Evolutionary conservation across 2,888 invertebrate genomes (phyloP), one percentile per base, ranked within the genome.

Genomic region (Drosophila paranaensis): DNA sequence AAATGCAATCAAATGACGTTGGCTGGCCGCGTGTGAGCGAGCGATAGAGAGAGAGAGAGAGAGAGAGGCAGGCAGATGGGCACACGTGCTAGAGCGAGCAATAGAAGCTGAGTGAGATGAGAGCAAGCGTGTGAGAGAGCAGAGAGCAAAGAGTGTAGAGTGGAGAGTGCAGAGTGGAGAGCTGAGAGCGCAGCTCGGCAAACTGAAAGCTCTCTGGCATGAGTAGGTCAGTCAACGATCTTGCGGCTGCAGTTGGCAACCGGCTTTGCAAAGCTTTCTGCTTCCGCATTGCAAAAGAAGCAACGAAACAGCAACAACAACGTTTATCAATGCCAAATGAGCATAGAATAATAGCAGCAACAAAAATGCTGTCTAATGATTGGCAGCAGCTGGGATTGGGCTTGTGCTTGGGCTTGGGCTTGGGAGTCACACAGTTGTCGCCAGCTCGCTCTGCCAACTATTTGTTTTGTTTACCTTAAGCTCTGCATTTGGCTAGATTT

Each of bases 151-250:
- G 40, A 20, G 56, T 0, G 3, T 46, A 14, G 48, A 48, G 14
- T 13, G 55, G 30, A 16, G 27, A 39, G 60, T 2, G 11, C 33
- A 37, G 55, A 37, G 37, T 14, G 40, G 6, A 51, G 37, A 45
- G 48, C 14, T 6, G 37, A 35, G 46, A 25, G 57, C 14, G 48
- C 35, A 42, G 16, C 16, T 53, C 56, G 58, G 45, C 37, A 16
- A 37, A 11, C 35, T 35, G 14, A 64, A 50, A 58, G 63, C 66
- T 62, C 42, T 10, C 16, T 50, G 16, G 43, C 48, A 71, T 76
- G 86, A 89, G 81, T 86, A 88, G 86, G 86, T 86, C 86, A 89
- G 78, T 89, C 90, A 88, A 88, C 82, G 90, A 88, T 89, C 86
- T 75, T 69, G 65, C 67, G 40, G 45, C 57, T 62, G 57, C 66